These are phyloP conservation scores for Dryocosmus kuriphilus DNA, from an alignment of 2,888 invertebrate species.

Conservation along the genomic window DNA sequence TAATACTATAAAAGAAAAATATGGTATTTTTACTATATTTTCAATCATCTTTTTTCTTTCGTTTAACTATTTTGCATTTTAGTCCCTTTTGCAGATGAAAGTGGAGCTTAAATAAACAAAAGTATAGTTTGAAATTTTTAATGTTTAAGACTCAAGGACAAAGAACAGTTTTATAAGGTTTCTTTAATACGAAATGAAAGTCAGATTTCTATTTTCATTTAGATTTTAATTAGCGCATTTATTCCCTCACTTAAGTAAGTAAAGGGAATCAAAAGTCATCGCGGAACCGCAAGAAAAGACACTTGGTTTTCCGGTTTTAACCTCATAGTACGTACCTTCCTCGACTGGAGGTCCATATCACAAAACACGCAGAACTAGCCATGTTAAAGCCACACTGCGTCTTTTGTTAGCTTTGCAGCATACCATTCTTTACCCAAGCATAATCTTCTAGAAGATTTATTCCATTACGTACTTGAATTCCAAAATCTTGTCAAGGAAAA, in stretches of 20 bases:
- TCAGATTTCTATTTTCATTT: neutral
- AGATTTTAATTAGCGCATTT: constrained; percentile 5
- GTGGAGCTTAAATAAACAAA: neutral
- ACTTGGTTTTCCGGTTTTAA: constrained; percentile 55
- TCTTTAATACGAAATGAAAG: neutral
- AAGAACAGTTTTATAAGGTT: neutral
- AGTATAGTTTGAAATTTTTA: neutral
- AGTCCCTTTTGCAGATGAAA: neutral
- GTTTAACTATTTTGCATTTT: too few relatives aligned
- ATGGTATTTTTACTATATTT: neutral
- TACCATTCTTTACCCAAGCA: too few relatives aligned
- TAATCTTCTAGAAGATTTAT: too few relatives aligned
- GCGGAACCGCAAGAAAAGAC: constrained; percentile 54
- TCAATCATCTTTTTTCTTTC: neutral
- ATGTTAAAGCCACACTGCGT: neutral
- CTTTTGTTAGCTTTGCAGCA: neutral
- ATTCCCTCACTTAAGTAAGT: neutral
- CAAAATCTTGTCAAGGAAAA: too few relatives aligned
- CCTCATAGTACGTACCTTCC: neutral
- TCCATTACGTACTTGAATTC: too few relatives aligned
- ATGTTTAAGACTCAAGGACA: neutral
- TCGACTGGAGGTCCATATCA: neutral
- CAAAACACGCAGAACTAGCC: neutral
- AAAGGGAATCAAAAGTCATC: constrained; percentile 4
- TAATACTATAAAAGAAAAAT: too few relatives aligned